These are phyloP conservation scores for Tragelaphus buxtoni DNA, from an alignment of 2,113 vertebrate species.

Conservation along the genomic window DNA sequence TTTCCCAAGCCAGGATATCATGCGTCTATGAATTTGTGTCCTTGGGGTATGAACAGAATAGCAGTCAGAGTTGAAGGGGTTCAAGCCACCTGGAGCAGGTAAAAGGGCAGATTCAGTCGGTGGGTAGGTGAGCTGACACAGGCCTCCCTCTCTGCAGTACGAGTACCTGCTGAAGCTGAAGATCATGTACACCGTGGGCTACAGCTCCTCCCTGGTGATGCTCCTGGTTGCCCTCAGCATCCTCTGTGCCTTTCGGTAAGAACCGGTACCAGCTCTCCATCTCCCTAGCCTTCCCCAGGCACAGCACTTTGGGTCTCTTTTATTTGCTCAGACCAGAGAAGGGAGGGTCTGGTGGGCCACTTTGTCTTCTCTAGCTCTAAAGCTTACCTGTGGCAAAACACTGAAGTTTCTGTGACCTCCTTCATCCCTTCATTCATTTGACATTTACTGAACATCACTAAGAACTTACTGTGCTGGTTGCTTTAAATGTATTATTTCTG, in stretches of 20 bases:
- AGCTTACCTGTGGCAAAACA: background rate
- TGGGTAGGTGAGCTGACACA: background rate
- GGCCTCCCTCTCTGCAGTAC: slow-evolving; percentile 74
- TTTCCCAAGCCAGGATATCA: background rate
- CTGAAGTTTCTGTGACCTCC: background rate
- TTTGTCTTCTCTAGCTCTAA: background rate
- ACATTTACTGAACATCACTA: background rate
- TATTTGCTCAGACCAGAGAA: background rate
- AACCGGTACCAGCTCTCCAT: background rate
- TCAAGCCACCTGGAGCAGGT: background rate
- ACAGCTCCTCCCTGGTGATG: slow-evolving; percentile 87
- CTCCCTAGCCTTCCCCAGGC: background rate
- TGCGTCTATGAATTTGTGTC: background rate
- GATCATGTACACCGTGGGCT: slow-evolving; percentile 91
- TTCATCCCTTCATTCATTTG: background rate
- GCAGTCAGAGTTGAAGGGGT: background rate
- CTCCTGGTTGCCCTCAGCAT: slow-evolving; percentile 86
- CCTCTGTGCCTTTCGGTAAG: slow-evolving; percentile 90
- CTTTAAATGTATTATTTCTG: background rate
- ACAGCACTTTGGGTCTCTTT: background rate
- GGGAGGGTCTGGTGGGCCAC: background rate
- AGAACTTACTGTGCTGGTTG: background rate
- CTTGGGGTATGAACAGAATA: background rate
- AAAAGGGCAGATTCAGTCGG: background rate
- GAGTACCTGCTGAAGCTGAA: slow-evolving; percentile 90